Evolutionary conservation across 2,888 invertebrate genomes (phyloP).

Genomic region (Agrochola lota): DNA sequence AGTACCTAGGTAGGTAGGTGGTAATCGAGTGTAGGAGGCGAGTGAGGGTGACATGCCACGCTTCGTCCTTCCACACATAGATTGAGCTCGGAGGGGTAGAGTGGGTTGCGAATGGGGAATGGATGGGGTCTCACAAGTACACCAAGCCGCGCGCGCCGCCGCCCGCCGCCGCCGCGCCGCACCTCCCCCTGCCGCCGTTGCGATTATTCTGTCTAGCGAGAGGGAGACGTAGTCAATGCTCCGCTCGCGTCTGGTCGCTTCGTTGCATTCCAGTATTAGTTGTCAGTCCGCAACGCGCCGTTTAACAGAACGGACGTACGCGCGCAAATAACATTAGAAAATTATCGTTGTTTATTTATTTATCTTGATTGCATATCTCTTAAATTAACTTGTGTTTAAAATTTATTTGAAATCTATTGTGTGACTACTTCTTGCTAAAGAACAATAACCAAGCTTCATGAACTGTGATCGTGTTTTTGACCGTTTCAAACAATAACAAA

Average conservation of each 20-base stretch:
- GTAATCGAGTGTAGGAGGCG: conserved; percentile 60
- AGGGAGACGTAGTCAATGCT: conserved; percentile 83
- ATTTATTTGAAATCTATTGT: conserved; percentile 59
- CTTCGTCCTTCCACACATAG: conserved; percentile 60
- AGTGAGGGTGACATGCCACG: conserved; percentile 69
- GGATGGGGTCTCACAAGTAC: conserved; percentile 66
- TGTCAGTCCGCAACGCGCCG: conserved; percentile 86
- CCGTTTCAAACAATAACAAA: conserved; percentile 84
- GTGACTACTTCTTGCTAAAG: conserved; percentile 62
- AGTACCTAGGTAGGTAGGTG: conserved; percentile 31
- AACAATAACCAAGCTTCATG: conserved; percentile 78
- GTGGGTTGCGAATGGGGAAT: conserved; percentile 67
- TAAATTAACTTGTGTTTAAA: conserved; percentile 67
- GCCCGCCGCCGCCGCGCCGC: conserved; percentile 62
- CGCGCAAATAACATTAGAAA: conserved; percentile 68
- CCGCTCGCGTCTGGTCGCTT: conserved; percentile 77
- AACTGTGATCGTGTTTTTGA: conserved; percentile 85
- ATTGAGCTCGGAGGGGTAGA: conserved; percentile 67
- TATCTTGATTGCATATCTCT: conserved; percentile 78
- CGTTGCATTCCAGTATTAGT: conserved; percentile 72
- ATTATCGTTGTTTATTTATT: conserved; percentile 78
- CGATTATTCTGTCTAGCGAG: conserved; percentile 88
- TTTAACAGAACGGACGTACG: conserved; percentile 79
- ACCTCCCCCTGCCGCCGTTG: conserved; percentile 63
- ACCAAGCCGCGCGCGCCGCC: conserved; percentile 61